phyloP scores from a whole-genome alignment of 2,888 invertebrate species.

The Xestia c-nigrum region DNA sequence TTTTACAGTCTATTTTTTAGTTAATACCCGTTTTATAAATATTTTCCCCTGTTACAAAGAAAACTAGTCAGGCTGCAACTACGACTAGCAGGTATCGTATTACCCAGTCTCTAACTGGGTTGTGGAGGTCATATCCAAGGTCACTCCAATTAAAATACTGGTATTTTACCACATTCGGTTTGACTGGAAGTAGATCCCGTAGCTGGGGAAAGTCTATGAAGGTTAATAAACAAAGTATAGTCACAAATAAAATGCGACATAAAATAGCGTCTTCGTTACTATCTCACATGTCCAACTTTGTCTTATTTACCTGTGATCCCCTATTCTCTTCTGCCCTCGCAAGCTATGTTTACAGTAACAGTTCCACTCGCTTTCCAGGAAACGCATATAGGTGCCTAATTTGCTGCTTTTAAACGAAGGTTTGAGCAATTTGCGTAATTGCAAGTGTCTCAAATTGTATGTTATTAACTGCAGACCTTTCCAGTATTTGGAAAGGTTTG shows the following conservation, averaged over 20 bases:
- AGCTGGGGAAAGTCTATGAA: background rate
- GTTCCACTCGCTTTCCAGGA: constrained; percentile 45
- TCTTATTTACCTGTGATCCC: background rate
- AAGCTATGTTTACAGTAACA: constrained; percentile 27
- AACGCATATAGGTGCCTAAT: constrained; percentile 45
- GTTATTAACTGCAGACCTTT: constrained; percentile 43
- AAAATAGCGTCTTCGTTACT: background rate
- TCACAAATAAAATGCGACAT: background rate
- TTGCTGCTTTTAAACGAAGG: constrained; percentile 45
- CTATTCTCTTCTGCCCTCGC: background rate
- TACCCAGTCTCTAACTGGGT: background rate
- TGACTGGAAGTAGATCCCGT: background rate
- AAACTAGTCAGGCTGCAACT: background rate
- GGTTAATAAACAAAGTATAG: background rate
- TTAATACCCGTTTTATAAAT: background rate
- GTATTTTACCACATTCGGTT: background rate
- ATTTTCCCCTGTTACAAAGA: background rate
- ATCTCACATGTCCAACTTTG: background rate
- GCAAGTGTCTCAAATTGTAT: constrained; percentile 54
- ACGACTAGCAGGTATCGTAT: background rate
- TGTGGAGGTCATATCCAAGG: background rate
- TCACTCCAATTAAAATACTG: background rate
- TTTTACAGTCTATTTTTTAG: background rate
- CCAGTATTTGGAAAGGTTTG: constrained; percentile 32
- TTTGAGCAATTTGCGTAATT: constrained; percentile 54